phyloP scores from a whole-genome alignment of 2,113 vertebrate genomes.

The Dicaeum eximium region DNA sequence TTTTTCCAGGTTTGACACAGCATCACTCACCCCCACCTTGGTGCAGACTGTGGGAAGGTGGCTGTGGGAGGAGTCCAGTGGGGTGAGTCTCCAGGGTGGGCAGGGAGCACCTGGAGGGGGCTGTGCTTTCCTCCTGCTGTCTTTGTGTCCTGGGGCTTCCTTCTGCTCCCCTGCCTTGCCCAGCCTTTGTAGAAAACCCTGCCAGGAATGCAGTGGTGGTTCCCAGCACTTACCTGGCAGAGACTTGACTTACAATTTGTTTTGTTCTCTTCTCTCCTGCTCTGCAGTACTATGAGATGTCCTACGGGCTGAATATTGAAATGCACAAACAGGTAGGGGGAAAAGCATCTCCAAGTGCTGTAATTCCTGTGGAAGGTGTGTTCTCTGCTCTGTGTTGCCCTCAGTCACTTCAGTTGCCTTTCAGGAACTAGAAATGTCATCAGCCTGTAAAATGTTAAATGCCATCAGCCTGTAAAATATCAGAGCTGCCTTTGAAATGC shows the following conservation, averaged over 20 bases:
- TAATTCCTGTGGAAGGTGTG: not conserved
- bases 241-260: not conserved
- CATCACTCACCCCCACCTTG: not conserved
- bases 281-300: conserved; percentile 94
- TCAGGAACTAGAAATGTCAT: not conserved
- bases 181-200: not conserved
- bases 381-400: not conserved
- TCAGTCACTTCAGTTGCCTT: not conserved
- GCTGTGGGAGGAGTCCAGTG: not conserved
- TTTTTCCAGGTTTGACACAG: not conserved
- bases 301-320: conserved; percentile 94
- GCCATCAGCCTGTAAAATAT: not conserved
- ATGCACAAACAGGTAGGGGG: conserved; percentile 94
- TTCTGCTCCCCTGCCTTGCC: not conserved
- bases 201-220: not conserved
- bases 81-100: not conserved
- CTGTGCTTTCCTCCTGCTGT: not conserved
- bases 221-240: not conserved
- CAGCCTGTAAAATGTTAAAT: not conserved
- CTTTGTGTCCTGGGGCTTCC: not conserved
- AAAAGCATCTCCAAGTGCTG: not conserved
- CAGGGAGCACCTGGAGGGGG: not conserved
- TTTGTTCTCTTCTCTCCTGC: not conserved
- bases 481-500: not conserved
- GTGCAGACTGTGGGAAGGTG: not conserved